These are phyloP conservation scores for Graptemys geographica DNA, from an alignment of 2,797 vertebrate genomes.

Conservation along the genomic window DNA sequence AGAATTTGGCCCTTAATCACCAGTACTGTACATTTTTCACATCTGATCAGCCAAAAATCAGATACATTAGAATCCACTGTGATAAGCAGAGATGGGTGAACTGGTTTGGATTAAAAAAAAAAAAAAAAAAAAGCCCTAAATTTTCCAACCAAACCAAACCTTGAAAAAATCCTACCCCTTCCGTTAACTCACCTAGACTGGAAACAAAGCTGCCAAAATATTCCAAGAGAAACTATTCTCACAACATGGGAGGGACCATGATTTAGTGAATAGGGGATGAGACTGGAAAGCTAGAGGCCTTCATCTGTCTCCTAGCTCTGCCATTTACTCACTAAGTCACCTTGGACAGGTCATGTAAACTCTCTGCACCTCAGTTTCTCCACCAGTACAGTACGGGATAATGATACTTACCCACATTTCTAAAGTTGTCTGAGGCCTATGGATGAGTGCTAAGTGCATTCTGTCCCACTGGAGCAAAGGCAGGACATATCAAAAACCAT, in stretches of 20 bases:
- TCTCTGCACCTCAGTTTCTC: background rate
- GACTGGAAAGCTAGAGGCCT: background rate
- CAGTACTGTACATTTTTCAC: background rate
- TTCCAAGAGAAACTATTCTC: background rate
- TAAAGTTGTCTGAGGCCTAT: background rate
- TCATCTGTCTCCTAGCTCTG: background rate
- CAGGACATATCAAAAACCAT: background rate
- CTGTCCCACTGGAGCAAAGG: background rate
- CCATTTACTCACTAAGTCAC: background rate
- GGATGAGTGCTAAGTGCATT: background rate
- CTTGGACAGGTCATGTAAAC: background rate
- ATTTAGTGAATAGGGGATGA: background rate
- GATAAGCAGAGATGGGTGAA: background rate
- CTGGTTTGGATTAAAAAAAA: background rate
- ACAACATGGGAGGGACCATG: rapidly evolving
- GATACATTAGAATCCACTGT: background rate
- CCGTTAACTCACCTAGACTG: background rate
- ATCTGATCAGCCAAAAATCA: background rate
- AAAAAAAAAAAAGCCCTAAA: background rate
- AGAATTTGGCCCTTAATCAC: background rate
- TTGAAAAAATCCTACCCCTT: background rate
- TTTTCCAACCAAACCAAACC: background rate
- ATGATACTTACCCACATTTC: background rate
- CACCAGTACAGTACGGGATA: background rate
- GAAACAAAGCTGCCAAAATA: background rate